These are phyloP conservation scores for Tringa solitaria DNA, from an alignment of 2,113 vertebrate species.

Conservation along the genomic window DNA sequence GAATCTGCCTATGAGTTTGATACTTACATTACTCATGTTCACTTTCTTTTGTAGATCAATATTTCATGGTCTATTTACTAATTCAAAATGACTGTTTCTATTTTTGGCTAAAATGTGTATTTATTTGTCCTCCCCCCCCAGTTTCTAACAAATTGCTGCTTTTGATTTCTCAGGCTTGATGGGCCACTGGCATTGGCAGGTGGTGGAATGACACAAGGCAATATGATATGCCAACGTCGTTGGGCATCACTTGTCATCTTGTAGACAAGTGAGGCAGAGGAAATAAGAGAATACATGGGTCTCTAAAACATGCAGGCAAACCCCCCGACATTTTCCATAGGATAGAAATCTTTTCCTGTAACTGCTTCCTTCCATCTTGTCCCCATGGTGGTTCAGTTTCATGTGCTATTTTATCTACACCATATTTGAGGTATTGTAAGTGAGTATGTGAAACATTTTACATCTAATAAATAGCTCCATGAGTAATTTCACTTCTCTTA, in stretches of 20 bases:
- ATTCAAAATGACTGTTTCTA: neutral
- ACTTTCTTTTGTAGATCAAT: neutral
- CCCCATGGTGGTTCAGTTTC: neutral
- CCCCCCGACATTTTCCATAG: neutral
- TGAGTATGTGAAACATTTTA: neutral
- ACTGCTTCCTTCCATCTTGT: neutral
- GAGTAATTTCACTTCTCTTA: neutral
- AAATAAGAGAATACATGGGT: neutral
- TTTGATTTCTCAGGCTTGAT: slow-evolving; percentile 53
- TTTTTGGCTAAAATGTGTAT: neutral
- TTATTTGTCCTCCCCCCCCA: neutral
- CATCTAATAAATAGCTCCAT: neutral
- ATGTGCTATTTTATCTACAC: neutral
- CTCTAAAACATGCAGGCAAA: neutral
- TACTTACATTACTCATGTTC: neutral
- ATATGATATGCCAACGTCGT: slow-evolving; percentile 30
- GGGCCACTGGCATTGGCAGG: slow-evolving; percentile 31
- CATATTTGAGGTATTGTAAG: neutral
- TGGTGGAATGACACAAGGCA: slow-evolving; percentile 33
- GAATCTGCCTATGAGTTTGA: neutral
- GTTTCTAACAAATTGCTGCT: slow-evolving; percentile 20
- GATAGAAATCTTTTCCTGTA: neutral
- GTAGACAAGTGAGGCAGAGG: slow-evolving; percentile 10
- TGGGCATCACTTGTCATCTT: slow-evolving; percentile 35
- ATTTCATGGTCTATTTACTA: neutral